Conservation (phyloP, 2,888 invertebrate species). For the Acleris sparsana region DNA sequence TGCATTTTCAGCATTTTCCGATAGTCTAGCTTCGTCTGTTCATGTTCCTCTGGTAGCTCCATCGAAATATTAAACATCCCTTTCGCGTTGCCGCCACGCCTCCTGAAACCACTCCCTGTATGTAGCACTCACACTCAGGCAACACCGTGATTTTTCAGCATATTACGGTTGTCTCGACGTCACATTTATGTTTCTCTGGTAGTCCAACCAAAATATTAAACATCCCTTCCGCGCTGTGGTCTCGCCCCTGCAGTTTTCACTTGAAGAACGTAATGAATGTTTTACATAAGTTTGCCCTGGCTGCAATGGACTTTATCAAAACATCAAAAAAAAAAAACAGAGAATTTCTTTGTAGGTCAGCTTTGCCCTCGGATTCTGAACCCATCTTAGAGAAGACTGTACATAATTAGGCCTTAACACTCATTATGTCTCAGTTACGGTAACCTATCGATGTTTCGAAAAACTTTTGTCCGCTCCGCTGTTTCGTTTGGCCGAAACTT, state of each 20-base stretch:
- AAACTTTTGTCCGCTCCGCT: too few relatives aligned
- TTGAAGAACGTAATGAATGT: too few relatives aligned
- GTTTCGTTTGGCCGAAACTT: too few relatives aligned
- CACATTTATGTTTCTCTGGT: background rate
- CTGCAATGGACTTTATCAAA: too few relatives aligned
- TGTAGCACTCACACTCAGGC: background rate
- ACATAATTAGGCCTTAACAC: too few relatives aligned
- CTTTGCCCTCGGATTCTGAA: too few relatives aligned
- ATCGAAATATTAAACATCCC: slow-evolving; percentile 2
- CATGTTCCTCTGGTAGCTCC: background rate
- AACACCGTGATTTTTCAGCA: background rate
- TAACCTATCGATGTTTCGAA: too few relatives aligned
- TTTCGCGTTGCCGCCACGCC: background rate
- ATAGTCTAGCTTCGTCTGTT: background rate
- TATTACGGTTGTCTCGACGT: background rate
- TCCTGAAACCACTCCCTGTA: background rate
- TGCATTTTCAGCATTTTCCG: background rate
- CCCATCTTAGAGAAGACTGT: too few relatives aligned
- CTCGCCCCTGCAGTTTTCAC: background rate
- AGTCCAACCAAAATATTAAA: background rate
- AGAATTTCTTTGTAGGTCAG: too few relatives aligned
- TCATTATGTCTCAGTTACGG: too few relatives aligned
- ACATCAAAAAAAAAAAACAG: too few relatives aligned
- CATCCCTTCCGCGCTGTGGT: background rate
- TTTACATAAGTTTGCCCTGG: too few relatives aligned